A percentile compares a stretch with the other conserved stretches of the same genome.
Conservation (phyloP, 1,140 invertebrate genomes). For the Caenorhabditis latens region DNA sequence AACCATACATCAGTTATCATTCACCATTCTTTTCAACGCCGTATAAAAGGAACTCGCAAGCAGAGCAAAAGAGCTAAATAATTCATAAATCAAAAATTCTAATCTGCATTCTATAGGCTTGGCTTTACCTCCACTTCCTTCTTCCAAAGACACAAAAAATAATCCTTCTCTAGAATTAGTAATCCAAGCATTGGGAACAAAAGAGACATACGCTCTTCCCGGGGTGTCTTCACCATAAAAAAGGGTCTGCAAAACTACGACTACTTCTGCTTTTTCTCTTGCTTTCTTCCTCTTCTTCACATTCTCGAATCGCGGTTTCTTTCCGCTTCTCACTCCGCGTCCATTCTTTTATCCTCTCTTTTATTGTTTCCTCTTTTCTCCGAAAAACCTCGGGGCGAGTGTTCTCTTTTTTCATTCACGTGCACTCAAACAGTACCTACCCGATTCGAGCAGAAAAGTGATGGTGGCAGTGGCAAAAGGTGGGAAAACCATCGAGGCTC, state of each 20-base stretch:
- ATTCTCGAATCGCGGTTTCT: background rate
- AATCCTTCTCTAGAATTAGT: conserved; percentile 36
- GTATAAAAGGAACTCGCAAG: background rate
- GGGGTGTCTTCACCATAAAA: conserved; percentile 30
- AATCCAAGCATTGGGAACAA: conserved; percentile 2
- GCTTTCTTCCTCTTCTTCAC: background rate
- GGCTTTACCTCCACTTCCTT: conserved; percentile 31
- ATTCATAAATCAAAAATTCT: conserved; percentile 31
- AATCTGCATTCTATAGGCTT: conserved; percentile 20
- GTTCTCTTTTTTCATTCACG: conserved; percentile 2
- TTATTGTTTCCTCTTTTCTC: conserved; percentile 15
- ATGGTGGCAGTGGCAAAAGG: conserved; percentile 38
- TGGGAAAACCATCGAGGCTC: conserved; percentile 39
- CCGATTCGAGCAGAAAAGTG: background rate
- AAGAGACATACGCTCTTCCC: background rate
- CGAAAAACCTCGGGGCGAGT: too few relatives aligned
- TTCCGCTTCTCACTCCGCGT: conserved; percentile 44
- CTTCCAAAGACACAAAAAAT: background rate
- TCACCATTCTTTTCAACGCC: background rate
- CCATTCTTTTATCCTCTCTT: background rate
- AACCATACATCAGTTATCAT: conserved; percentile 38
- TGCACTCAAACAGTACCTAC: conserved; percentile 44
- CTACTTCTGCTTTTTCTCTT: conserved; percentile 9
- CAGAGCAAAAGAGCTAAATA: background rate
- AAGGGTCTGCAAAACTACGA: background rate